Conservation (phyloP, 1,140 invertebrate species). For the Coelopa frigida region DNA sequence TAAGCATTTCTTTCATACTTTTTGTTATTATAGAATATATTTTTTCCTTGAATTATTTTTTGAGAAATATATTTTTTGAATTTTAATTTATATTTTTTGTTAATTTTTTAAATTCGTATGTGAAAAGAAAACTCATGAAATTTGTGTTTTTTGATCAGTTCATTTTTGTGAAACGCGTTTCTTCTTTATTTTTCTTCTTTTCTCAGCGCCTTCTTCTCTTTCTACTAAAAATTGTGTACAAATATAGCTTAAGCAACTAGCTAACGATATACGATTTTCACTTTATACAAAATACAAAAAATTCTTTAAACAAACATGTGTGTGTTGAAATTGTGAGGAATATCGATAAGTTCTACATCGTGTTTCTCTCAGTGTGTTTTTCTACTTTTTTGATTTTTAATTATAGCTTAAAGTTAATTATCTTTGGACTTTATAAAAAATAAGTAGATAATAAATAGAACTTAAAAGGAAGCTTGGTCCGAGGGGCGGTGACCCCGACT, state of each 20-base stretch:
- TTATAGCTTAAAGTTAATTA: conserved; percentile 1
- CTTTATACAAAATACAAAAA: conserved; percentile 12
- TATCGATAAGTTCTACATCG: background rate
- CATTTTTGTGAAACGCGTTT: conserved; percentile 12
- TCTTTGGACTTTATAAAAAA: background rate
- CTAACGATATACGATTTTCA: conserved; percentile 9
- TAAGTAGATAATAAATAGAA: conserved; percentile 2
- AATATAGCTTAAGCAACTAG: conserved; percentile 3
- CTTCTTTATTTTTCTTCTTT: conserved; percentile 8
- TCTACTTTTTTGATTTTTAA: conserved; percentile 1
- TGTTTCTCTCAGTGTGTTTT: conserved; percentile 1
- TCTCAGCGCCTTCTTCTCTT: background rate
- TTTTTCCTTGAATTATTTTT: too few relatives aligned
- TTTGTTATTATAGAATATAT: too few relatives aligned
- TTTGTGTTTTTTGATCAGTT: conserved; percentile 4
- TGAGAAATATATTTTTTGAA: too few relatives aligned
- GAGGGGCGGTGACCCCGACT: too few relatives aligned
- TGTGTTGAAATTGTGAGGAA: background rate
- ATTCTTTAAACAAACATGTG: background rate
- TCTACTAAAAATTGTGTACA: background rate
- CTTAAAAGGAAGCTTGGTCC: conserved; percentile 1
- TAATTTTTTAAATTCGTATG: too few relatives aligned
- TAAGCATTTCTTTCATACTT: too few relatives aligned
- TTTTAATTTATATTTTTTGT: too few relatives aligned
- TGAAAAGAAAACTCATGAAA: background rate